Evolutionary conservation across 2,797 vertebrate genomes (phyloP).

Genomic region (Pteropus rufus): DNA sequence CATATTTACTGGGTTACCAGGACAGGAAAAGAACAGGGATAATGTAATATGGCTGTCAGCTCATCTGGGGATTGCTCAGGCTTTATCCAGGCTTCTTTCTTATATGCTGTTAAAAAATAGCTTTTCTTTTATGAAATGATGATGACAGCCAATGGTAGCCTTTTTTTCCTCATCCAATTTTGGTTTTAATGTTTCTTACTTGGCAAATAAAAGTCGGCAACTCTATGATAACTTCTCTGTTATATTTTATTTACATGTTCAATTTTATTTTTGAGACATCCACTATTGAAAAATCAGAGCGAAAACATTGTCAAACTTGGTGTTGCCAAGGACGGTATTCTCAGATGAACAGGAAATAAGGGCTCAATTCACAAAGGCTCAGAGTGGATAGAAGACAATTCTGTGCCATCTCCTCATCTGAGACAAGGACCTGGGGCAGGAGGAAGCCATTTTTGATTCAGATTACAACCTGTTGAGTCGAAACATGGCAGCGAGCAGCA

Average conservation of each 20-base stretch:
- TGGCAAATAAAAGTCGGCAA: background rate
- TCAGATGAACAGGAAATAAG: background rate
- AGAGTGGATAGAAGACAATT: fast-evolving
- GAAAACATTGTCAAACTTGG: background rate
- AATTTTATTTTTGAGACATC: background rate
- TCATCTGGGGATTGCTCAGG: background rate
- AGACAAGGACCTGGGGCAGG: background rate
- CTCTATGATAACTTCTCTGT: background rate
- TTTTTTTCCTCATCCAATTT: background rate
- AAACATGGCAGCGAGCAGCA: background rate
- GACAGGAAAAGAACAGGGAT: background rate
- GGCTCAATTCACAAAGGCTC: background rate
- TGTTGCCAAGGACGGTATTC: background rate
- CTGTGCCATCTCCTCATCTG: fast-evolving
- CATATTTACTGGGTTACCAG: background rate
- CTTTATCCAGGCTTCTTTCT: background rate
- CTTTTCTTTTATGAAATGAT: background rate
- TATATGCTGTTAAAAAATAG: background rate
- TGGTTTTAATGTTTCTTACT: background rate
- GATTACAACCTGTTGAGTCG: background rate
- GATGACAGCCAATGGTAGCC: background rate
- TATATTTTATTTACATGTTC: background rate
- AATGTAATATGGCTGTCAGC: too few relatives aligned
- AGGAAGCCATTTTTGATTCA: background rate
- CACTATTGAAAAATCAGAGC: background rate